Conservation (phyloP, 2,797 vertebrate species). For the Pseudochirops corinnae region DNA sequence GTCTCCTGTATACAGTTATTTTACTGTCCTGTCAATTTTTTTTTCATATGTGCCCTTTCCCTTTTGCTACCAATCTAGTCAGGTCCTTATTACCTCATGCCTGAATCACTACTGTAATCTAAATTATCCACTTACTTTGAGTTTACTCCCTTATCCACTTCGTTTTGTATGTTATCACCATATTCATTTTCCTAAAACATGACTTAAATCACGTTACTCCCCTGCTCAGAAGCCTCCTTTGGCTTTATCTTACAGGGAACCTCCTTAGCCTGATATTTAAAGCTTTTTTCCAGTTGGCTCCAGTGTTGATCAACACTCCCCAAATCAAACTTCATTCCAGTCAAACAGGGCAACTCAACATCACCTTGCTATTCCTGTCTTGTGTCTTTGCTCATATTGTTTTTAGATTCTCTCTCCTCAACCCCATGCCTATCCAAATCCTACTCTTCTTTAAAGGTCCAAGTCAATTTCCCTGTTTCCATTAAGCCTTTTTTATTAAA, state of each 20-base stretch:
- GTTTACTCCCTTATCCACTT: background rate
- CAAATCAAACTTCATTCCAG: background rate
- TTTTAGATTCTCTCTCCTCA: background rate
- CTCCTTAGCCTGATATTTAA: background rate
- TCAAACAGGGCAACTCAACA: background rate
- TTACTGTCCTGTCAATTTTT: background rate
- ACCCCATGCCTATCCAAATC: background rate
- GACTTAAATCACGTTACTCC: background rate
- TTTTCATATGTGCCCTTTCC: background rate
- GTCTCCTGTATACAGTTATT: background rate
- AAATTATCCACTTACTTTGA: background rate
- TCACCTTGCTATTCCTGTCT: background rate
- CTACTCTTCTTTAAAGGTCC: background rate
- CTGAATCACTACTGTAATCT: background rate
- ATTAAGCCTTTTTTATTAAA: background rate
- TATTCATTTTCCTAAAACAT: background rate
- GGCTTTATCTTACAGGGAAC: background rate
- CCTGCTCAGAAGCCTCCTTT: background rate
- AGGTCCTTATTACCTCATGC: background rate
- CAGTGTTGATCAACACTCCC: background rate
- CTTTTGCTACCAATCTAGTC: background rate
- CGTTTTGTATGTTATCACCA: background rate
- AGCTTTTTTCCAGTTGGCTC: background rate
- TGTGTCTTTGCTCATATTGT: background rate
- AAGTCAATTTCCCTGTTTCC: background rate